Base-by-base conservation (phyloP, 2,797 vertebrate genomes). In the Pseudomugil tenellus region DNA sequence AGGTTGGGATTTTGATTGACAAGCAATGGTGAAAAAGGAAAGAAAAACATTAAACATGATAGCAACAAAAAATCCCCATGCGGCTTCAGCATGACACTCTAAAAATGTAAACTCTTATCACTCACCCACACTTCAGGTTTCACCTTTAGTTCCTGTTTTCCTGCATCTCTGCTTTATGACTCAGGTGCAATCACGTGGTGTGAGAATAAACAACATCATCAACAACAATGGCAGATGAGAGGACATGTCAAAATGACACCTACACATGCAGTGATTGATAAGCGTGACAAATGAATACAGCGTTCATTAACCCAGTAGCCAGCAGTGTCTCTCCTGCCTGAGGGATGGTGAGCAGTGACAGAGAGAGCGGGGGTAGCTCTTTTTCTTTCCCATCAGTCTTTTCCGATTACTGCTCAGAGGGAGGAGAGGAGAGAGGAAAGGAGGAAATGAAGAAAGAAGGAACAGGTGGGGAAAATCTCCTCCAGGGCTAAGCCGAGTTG, bases 191-290 rank as follows among this genome's bases (percentile, higher is more conserved):
- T 91, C 84, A 87, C 78, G 77, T 16, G 55, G 79, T 59, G 84
- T 56, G 61, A 62, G 66, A 78, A 78, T 72, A 87, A 90, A 91
- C 81, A 90, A 83, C 84, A 90, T 77, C 84, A 86, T 78, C 77
- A 81, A 80, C 80, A 87, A 86, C 85, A 80, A 68, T 63, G 81
- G 74, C 86, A 87, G 87, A 90, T 78, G 83, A 84, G 77, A 46
- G 86, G 80, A 91, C 79, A 56, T 82, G 88, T 88, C 72, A 72
- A 85, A 88, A 92, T 81, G 86, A 92, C 90, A 91, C 76, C 70
- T 79, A 89, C 89, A 84, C 81, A 75, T 70, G 80, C 61, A 14
- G 70, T 91, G 94, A 94, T 91, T 94, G 92, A 94, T 93, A 92
- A 87, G 88, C 81, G 84, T 90, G 90, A 91, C 87, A 92, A 92